These are phyloP conservation scores for Acholoe squamosa DNA, from an alignment of 2,888 invertebrate genomes.

Conservation along the genomic window DNA sequence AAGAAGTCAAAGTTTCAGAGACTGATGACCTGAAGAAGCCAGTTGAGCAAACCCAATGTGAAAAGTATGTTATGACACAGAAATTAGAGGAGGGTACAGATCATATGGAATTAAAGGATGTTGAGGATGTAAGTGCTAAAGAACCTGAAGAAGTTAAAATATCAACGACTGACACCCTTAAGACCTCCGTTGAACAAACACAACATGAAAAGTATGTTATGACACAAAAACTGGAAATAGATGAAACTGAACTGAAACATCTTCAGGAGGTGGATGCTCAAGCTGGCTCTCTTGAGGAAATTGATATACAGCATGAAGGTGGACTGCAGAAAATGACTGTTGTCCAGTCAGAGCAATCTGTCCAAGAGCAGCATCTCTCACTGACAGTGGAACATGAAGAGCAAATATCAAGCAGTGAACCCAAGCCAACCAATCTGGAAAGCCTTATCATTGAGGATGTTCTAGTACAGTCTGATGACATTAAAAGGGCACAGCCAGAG, in stretches of 20 bases:
- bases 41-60: too few relatives aligned
- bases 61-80: too few relatives aligned
- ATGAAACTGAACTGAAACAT: too few relatives aligned
- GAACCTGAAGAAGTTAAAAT: too few relatives aligned
- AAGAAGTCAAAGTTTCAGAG: too few relatives aligned
- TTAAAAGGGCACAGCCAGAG: background rate
- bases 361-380: background rate
- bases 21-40: too few relatives aligned
- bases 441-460: background rate
- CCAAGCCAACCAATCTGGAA: background rate
- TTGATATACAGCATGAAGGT: background rate
- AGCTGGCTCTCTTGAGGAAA: background rate
- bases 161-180: too few relatives aligned
- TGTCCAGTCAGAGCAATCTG: slow-evolving; percentile 1
- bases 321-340: background rate
- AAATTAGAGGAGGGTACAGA: background rate
- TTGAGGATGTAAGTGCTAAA: background rate
- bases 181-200: too few relatives aligned
- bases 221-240: too few relatives aligned
- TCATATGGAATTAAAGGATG: background rate
- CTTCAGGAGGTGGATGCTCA: too few relatives aligned
- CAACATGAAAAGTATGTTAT: too few relatives aligned
- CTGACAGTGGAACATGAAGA: background rate
- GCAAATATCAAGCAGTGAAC: background rate
- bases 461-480: background rate